phyloP scores from a whole-genome alignment of 2,888 invertebrate species.

The Cataglyphis cursor region DNA sequence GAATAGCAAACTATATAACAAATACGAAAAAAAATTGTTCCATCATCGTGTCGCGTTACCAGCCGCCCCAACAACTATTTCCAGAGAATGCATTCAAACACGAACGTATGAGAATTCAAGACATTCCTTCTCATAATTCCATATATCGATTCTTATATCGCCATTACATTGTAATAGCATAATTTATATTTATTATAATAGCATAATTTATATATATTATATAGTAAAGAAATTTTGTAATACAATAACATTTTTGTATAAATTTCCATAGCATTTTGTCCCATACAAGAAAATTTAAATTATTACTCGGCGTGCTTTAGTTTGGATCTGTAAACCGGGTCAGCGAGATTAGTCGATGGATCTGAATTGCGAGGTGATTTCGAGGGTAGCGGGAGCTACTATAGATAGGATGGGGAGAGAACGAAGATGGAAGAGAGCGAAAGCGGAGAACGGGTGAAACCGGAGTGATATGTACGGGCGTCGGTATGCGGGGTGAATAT shows the following conservation, averaged over 20 bases:
- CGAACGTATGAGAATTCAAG: slow-evolving; percentile 21
- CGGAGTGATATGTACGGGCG: slow-evolving; percentile 83
- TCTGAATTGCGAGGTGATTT: slow-evolving; percentile 52
- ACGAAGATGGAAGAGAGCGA: slow-evolving; percentile 65
- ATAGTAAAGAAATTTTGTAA: neutral
- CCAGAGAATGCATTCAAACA: slow-evolving; percentile 31
- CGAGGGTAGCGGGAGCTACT: slow-evolving; percentile 12
- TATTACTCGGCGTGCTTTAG: slow-evolving; percentile 7
- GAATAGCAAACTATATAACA: slow-evolving; percentile 35
- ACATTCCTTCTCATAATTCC: neutral
- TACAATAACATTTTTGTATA: neutral
- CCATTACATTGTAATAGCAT: neutral
- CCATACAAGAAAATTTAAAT: neutral
- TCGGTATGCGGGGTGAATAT: slow-evolving; percentile 84
- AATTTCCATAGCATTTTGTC: neutral
- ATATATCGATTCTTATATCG: slow-evolving; percentile 14
- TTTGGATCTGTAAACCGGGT: slow-evolving; percentile 59
- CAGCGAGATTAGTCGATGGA: slow-evolving; percentile 61
- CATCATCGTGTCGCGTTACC: slow-evolving; percentile 41
- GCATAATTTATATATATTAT: neutral
- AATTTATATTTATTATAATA: neutral
- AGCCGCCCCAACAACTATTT: slow-evolving; percentile 19
- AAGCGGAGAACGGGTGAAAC: slow-evolving; percentile 71
- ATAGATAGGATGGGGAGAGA: slow-evolving; percentile 37
- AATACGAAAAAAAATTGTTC: slow-evolving; percentile 22